Evolutionary conservation across 2,888 invertebrate genomes (phyloP), one percentile per base, ranked within the genome.

Genomic region (Galerucella pusilla): DNA sequence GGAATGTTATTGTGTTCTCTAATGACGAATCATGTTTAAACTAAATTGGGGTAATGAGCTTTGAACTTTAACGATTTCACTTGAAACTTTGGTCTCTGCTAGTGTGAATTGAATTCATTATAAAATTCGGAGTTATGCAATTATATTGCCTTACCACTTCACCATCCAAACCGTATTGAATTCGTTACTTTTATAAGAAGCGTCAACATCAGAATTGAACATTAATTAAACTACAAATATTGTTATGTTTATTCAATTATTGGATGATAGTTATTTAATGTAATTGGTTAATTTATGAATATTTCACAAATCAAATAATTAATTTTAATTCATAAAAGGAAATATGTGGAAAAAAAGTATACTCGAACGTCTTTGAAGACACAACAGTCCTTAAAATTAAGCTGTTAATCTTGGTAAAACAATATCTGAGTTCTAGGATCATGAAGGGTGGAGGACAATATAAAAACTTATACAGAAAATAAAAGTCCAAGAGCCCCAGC

Each of bases 21-120:
- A 86, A 86, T 85, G 85, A 85, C 82, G 85, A 86, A 84, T 86
- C 86, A 86, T 86, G 86, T 85, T 86, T 86, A 84, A 86, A 84
- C 85, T 85, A 85, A 86, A 86, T 86, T 86, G 84, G 84, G 86
- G 84, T 86, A 86, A 86, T 86, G 86, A 86, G 85, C 84, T 83
- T 80, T 82, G 82, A 83, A 85, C 82, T 84, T 84, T 80, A 82
- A 83, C 82, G 80, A 78, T 80, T 80, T 79, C 79, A 79, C 80
- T 79, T 71, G 75, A 80, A 81, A 82, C 79, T 82, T 80, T 80
- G 75, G 75, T 74, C 74, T 78, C 72, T 75, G 71, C 74, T 70
- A 74, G 72, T 75, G 78, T 69, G 74, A 79, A 79, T 80, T 77
- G 77, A 79, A 78, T 75, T 79, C 77, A 75, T 79, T 79, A 79